phyloP scores from a whole-genome alignment of 2,113 vertebrate species.

The Helogale parvula region DNA sequence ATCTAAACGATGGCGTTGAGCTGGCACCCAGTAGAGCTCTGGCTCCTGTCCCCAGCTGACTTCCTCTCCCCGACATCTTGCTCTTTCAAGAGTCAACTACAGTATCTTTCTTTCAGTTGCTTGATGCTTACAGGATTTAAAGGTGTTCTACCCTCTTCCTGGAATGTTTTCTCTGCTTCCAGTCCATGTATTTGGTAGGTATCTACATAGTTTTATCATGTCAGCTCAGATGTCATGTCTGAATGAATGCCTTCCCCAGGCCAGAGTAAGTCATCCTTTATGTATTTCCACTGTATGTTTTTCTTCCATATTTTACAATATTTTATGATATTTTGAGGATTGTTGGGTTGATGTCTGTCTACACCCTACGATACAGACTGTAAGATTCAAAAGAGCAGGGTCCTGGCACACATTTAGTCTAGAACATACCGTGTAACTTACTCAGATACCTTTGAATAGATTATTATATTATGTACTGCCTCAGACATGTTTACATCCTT shows the following conservation, averaged over 20 bases:
- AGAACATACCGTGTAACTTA: rapidly evolving
- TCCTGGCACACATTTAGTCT: background rate
- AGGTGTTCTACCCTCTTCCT: background rate
- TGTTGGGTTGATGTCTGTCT: background rate
- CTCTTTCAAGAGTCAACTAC: background rate
- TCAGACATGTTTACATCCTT: background rate
- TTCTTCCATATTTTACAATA: background rate
- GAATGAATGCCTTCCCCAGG: background rate
- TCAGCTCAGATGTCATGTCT: background rate
- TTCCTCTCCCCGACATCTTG: rapidly evolving
- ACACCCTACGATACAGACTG: rapidly evolving
- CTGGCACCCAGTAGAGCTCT: background rate
- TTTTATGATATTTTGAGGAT: background rate
- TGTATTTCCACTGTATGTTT: background rate
- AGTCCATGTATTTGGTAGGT: background rate
- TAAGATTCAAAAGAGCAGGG: rapidly evolving
- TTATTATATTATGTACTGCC: too few species aligned
- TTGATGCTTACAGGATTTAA: background rate
- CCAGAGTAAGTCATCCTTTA: background rate
- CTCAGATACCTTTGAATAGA: background rate
- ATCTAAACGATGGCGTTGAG: background rate
- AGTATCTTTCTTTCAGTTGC: background rate
- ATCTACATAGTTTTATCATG: background rate
- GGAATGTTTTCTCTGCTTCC: background rate
- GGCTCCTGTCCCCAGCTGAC: rapidly evolving